These are phyloP conservation scores for Drosophila trapezifrons DNA, from an alignment of 1,140 invertebrate genomes.

Conservation along the genomic window DNA sequence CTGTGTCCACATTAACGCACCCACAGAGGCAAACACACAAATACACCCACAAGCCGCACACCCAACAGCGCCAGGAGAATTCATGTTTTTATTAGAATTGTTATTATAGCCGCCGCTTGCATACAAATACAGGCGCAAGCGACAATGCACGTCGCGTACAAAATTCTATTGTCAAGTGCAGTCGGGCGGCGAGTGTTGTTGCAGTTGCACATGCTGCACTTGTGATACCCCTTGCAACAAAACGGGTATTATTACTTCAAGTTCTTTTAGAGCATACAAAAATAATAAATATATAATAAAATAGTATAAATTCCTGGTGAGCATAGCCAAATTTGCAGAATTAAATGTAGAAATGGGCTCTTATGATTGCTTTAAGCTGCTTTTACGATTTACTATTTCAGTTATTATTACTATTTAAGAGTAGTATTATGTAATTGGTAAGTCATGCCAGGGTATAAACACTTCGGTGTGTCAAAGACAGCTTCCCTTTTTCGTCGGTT, in stretches of 20 bases:
- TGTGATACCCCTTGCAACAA: neutral
- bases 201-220: constrained; percentile 11
- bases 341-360: too few species aligned
- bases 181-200: constrained; percentile 51
- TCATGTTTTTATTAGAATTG: constrained; percentile 72
- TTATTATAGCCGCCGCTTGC: constrained; percentile 42
- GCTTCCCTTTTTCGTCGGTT: constrained; percentile 1
- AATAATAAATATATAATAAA: too few species aligned
- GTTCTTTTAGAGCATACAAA: too few species aligned
- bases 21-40: constrained; percentile 25
- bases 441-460: neutral
- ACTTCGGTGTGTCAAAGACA: neutral
- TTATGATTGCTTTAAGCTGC: too few species aligned
- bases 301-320: too few species aligned
- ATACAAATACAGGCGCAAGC: constrained; percentile 48
- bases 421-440: too few species aligned
- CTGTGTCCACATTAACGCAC: constrained; percentile 35
- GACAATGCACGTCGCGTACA: constrained; percentile 43
- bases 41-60: constrained; percentile 29
- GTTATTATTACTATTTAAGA: too few species aligned
- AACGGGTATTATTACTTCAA: neutral
- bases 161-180: constrained; percentile 79
- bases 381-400: too few species aligned
- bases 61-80: constrained; percentile 46
- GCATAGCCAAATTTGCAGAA: neutral